These are phyloP conservation scores for Oryzias sinensis DNA, from an alignment of 2,797 vertebrate genomes.

Conservation along the genomic window DNA sequence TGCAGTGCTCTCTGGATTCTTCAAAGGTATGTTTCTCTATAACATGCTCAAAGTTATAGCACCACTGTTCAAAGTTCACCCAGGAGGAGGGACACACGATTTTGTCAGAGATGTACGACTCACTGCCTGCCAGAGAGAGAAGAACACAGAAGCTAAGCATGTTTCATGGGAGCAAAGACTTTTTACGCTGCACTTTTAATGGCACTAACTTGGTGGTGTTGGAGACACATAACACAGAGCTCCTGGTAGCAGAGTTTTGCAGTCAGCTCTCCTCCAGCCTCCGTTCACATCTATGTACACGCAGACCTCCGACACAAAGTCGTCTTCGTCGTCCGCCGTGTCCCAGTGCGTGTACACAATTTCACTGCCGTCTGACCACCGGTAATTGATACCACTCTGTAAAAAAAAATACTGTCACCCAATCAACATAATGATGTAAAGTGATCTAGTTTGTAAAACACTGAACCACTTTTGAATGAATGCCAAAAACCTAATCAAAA, in stretches of 20 bases:
- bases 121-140: slow-evolving; percentile 74
- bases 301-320: slow-evolving; percentile 80
- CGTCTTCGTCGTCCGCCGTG: slow-evolving; percentile 74
- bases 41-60: slow-evolving; percentile 90
- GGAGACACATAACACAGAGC: slow-evolving; percentile 82
- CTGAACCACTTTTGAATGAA: too few relatives aligned
- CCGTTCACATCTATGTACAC: slow-evolving; percentile 87
- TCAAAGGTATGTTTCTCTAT: slow-evolving; percentile 81
- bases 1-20: slow-evolving; percentile 86
- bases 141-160: slow-evolving; percentile 22
- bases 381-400: slow-evolving; percentile 85
- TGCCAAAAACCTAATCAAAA: too few relatives aligned
- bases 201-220: slow-evolving; percentile 77
- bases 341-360: slow-evolving; percentile 89
- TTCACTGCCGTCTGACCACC: slow-evolving; percentile 88
- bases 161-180: not conserved
- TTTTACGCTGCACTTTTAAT: not conserved
- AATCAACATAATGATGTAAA: too few relatives aligned
- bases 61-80: slow-evolving; percentile 87
- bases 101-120: slow-evolving; percentile 67
- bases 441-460: too few relatives aligned
- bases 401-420: too few relatives aligned
- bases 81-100: slow-evolving; percentile 84
- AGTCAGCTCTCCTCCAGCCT: slow-evolving; percentile 83
- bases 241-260: slow-evolving; percentile 81